Evolutionary conservation across 2,113 vertebrate species (phyloP).

Genomic region (Daubentonia madagascariensis): DNA sequence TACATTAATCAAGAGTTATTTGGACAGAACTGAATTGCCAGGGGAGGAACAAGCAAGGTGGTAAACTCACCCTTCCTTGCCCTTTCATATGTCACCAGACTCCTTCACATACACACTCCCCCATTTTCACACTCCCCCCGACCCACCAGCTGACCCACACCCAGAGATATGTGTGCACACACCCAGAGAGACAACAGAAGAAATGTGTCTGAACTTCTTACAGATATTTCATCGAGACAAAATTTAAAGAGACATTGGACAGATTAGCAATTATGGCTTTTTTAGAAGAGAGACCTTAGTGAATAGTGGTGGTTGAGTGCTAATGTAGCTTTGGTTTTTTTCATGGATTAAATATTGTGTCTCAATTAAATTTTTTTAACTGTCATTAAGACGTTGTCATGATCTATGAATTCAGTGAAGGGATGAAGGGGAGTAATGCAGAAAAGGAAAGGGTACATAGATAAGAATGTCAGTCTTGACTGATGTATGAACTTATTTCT

Average conservation of each 20-base stretch:
- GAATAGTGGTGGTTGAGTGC: not conserved
- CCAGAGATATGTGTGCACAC: not conserved
- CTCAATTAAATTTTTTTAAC: not conserved
- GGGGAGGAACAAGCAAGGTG: slow-evolving; percentile 24
- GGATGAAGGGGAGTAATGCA: not conserved
- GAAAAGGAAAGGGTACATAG: not conserved
- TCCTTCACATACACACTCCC: not conserved
- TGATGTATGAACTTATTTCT: not conserved
- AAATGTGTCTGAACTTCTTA: not conserved
- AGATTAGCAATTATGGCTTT: not conserved
- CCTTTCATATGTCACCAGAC: not conserved
- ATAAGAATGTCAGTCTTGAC: not conserved
- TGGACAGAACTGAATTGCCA: slow-evolving; percentile 62
- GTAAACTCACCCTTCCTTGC: slow-evolving; percentile 44
- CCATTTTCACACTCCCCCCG: not conserved
- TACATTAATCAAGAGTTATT: slow-evolving; percentile 69
- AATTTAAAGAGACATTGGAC: not conserved
- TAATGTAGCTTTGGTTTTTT: not conserved
- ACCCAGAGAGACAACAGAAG: not conserved
- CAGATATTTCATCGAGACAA: not conserved
- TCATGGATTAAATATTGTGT: not conserved
- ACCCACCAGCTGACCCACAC: not conserved
- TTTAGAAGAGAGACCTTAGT: not conserved
- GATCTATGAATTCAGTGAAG: not conserved
- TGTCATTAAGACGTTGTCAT: not conserved